phyloP scores from a whole-genome alignment of 2,797 vertebrate species.

The Leptoclinus maculatus region DNA sequence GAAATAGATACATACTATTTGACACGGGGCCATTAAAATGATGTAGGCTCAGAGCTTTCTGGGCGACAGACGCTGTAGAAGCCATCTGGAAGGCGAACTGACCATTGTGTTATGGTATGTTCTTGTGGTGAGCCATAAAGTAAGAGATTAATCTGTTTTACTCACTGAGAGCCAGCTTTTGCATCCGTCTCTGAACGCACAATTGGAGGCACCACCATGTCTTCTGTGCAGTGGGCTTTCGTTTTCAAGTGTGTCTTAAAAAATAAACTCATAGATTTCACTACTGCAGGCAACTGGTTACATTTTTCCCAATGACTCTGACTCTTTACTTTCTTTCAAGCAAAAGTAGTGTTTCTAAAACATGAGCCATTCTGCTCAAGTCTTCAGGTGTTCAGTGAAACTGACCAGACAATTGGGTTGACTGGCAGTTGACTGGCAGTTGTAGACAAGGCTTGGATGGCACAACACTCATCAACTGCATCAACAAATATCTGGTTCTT shows the following conservation, averaged over 20 bases:
- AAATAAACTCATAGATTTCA: conserved; percentile 34
- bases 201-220: conserved; percentile 11
- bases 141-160: conserved; percentile 9
- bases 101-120: conserved; percentile 5
- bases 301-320: conserved; percentile 5
- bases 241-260: conserved; percentile 33
- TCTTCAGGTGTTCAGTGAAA: not conserved
- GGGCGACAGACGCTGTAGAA: conserved; percentile 4
- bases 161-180: not conserved
- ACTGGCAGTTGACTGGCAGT: not conserved
- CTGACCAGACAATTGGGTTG: not conserved
- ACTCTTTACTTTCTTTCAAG: not conserved
- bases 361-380: not conserved
- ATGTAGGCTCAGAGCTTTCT: conserved; percentile 17
- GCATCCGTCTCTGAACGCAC: conserved; percentile 24
- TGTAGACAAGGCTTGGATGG: too few relatives aligned
- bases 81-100: conserved; percentile 33
- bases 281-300: conserved; percentile 19
- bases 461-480: too few relatives aligned
- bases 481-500: too few relatives aligned
- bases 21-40: conserved; percentile 45
- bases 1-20: conserved; percentile 58
- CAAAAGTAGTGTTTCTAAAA: not conserved
- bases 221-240: conserved; percentile 24
- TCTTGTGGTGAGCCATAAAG: not conserved